Percentiles rank a stretch among this genome's conserved stretches.
phyloP scores from a whole-genome alignment of 2,113 vertebrate genomes.

The Pan paniscus region DNA sequence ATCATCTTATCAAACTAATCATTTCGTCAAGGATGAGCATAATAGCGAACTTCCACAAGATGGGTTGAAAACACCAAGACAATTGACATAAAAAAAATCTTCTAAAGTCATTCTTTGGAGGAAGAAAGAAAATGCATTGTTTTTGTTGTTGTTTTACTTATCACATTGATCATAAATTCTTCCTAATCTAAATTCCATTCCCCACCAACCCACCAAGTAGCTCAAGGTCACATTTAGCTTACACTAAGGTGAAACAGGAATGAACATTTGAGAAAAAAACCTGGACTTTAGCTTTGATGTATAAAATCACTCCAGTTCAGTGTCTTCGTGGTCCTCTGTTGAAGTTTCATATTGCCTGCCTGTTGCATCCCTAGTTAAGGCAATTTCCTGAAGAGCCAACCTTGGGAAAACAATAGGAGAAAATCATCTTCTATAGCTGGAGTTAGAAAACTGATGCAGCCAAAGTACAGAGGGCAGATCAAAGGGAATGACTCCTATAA shows the following conservation, averaged over 20 bases:
- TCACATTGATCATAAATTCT: neutral
- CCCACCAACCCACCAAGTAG: neutral
- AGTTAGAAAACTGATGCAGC: neutral
- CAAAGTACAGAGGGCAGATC: neutral
- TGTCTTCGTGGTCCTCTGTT: neutral
- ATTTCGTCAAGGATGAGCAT: slow-evolving; percentile 64
- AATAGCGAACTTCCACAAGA: slow-evolving; percentile 51
- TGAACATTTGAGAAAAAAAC: slow-evolving; percentile 7
- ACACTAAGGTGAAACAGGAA: slow-evolving; percentile 8
- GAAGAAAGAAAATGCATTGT: neutral
- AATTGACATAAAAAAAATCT: neutral
- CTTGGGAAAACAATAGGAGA: neutral
- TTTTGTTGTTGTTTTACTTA: neutral
- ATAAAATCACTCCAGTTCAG: slow-evolving; percentile 35
- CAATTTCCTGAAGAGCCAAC: neutral
- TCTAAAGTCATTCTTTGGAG: neutral
- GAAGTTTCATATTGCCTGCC: neutral
- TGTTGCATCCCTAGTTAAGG: neutral
- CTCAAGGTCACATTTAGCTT: slow-evolving; percentile 19
- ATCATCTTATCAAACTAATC: slow-evolving; percentile 74
- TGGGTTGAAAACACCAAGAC: neutral
- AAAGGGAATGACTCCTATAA: neutral
- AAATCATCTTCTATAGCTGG: neutral
- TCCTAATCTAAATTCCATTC: neutral
- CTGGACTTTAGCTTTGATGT: slow-evolving; percentile 24